Evolutionary conservation across 2,113 vertebrate genomes (phyloP).

Genomic region (Camelus dromedarius): DNA sequence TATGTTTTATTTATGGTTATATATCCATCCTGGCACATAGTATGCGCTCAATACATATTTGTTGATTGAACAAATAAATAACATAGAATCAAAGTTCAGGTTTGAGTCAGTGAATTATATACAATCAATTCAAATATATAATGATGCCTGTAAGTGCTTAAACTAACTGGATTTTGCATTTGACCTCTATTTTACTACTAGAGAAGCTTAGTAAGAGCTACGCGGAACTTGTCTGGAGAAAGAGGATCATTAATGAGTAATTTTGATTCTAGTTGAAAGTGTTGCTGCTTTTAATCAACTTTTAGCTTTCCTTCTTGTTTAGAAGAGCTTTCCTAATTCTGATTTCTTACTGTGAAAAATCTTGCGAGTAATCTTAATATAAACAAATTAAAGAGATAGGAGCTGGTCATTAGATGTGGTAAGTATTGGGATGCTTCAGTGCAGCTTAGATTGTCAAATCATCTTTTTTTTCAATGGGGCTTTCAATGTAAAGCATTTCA

Average conservation of each 20-base stretch:
- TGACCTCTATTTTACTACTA: background rate
- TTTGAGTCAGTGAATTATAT: background rate
- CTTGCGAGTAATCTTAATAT: conserved; percentile 19
- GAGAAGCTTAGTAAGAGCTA: background rate
- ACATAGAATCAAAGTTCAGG: background rate
- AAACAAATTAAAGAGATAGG: conserved; percentile 54
- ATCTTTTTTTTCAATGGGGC: background rate
- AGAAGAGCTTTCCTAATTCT: background rate
- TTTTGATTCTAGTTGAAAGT: conserved; percentile 1
- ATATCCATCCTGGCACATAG: background rate
- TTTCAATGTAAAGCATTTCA: conserved; percentile 6
- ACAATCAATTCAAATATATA: background rate
- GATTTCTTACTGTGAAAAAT: conserved; percentile 51
- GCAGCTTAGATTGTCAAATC: conserved; percentile 25
- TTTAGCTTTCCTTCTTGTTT: conserved; percentile 31
- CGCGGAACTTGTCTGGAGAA: background rate
- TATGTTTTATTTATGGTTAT: background rate
- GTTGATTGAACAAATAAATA: conserved; percentile 2
- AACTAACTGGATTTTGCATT: background rate
- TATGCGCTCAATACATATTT: background rate
- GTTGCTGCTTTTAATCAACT: conserved; percentile 1
- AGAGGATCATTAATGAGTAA: background rate
- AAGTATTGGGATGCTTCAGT: conserved; percentile 16
- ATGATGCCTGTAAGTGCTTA: background rate
- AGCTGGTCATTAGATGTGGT: conserved; percentile 38